A percentile compares a stretch with the other conserved stretches of the same genome.
phyloP scores from a whole-genome alignment of 2,797 vertebrate genomes.

The Peromyscus aztecus region DNA sequence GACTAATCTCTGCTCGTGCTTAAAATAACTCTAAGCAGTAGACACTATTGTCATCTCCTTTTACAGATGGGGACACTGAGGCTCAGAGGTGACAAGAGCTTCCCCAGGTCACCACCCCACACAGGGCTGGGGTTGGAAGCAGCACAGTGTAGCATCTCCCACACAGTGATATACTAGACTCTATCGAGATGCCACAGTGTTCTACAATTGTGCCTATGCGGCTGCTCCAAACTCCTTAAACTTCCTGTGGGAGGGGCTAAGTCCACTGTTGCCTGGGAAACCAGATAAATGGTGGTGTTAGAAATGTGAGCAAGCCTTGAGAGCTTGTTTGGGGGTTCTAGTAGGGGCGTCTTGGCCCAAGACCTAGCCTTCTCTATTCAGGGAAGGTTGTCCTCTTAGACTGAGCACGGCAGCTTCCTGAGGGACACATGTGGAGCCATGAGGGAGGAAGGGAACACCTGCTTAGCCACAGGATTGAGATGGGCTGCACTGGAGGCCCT shows the following conservation, averaged over 20 bases:
- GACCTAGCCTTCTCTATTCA: not conserved
- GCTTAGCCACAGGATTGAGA: not conserved
- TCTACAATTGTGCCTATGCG: not conserved
- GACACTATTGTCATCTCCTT: not conserved
- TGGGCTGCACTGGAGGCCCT: not conserved
- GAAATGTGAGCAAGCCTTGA: not conserved
- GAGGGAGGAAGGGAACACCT: not conserved
- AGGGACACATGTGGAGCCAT: not conserved
- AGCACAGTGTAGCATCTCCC: not conserved
- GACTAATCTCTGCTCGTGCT: not conserved
- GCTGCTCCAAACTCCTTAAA: not conserved
- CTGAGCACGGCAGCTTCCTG: not conserved
- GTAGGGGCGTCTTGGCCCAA: not conserved
- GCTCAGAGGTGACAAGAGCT: not conserved
- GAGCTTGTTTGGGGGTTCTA: not conserved
- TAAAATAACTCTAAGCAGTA: not conserved
- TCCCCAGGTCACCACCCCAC: not conserved
- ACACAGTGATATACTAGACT: not conserved
- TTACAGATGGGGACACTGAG: not conserved
- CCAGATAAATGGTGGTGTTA: not conserved
- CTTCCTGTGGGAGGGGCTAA: not conserved
- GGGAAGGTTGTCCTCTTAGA: too few relatives aligned
- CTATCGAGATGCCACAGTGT: not conserved
- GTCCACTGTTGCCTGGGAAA: not conserved
- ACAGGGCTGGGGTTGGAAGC: not conserved